Base-by-base conservation (phyloP, 2,888 invertebrate species). In the Selenia dentaria region DNA sequence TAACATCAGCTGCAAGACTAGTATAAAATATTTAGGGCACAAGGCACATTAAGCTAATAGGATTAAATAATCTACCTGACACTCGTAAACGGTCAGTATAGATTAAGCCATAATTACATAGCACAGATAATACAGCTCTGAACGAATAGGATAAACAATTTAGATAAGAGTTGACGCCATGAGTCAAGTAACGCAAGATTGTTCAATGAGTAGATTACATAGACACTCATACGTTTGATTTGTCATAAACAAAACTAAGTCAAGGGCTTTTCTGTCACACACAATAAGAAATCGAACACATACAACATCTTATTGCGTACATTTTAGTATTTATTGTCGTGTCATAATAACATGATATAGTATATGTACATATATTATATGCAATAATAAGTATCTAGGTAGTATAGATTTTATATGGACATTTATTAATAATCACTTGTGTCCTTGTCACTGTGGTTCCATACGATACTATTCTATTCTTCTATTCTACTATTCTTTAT, bases 121-220 rank as follows among this genome's bases (percentile, higher is more conserved):
- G 57, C 59, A 59, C 44, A 43, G 61, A 57, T 48, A 52, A 45
- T 59, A 48, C 44, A 57, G 51, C 48, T 58, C 45, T 60, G 52
- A 61, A 68, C 70, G 60, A 71, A 78, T 70, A 64, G 71, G 64
- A 67, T 70, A 65, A 68, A 70, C 67, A 71, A 63, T 77, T 74
- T 61, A 70, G 79, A 81, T 81, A 76, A 64, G 29, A 62, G 41
- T 47, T 57, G 68, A 67, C 76, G 79, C 71, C 76, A 67, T 55
- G 60, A 63, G 54, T 64, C 48, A 49, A 60, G 71, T 70, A 70
- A 74, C 52, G 61, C 59, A 20, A 73, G 75, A 76, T 69, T 61
- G 62, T 25, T 39, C n/a, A 44, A 39, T 51, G 33, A 46, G 42
- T 54, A 31, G 24, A 39, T 29, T 25, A 42, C 40, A 3, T 16